A percentile compares a stretch with the other conserved stretches of the same genome.
These are phyloP conservation scores for Pseudomyrmex dendroicus DNA, from an alignment of 1,140 invertebrate species.

Conservation along the genomic window DNA sequence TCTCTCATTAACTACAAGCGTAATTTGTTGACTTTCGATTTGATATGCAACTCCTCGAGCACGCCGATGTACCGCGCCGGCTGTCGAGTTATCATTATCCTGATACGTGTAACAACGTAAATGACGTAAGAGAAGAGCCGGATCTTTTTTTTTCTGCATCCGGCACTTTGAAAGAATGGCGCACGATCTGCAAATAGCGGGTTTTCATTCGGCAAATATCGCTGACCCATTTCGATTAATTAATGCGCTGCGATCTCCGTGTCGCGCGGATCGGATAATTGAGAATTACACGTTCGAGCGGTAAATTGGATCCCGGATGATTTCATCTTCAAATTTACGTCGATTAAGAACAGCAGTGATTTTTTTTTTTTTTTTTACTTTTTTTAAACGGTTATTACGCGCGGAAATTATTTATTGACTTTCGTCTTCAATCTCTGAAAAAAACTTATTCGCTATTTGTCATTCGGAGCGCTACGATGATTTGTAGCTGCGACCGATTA, in stretches of 20 bases:
- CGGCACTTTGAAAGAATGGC: constrained; percentile 9
- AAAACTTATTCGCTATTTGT: background rate
- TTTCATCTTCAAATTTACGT: background rate
- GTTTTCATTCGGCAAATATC: constrained; percentile 39
- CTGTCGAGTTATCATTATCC: constrained; percentile 57
- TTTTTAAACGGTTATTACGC: background rate
- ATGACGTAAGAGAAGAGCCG: constrained; percentile 47
- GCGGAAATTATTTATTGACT: constrained; percentile 13
- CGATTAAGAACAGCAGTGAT: background rate
- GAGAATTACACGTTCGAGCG: constrained; percentile 25
- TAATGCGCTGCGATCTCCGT: constrained; percentile 30
- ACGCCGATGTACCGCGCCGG: constrained; percentile 33
- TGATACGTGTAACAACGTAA: constrained; percentile 62
- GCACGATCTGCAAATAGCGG: constrained; percentile 42
- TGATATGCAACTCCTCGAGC: constrained; percentile 51
- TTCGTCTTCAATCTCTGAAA: background rate
- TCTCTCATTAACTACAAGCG: constrained; percentile 54
- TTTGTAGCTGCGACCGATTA: constrained; percentile 11
- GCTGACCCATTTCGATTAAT: constrained; percentile 59
- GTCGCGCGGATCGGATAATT: background rate
- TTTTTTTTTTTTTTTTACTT: no score
- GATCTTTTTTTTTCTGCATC: constrained; percentile 27
- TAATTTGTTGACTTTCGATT: constrained; percentile 62
- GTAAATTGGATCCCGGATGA: constrained; percentile 25
- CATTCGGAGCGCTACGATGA: background rate